Conservation (phyloP, 1,140 invertebrate genomes). For the Neodiprion virginianus region DNA sequence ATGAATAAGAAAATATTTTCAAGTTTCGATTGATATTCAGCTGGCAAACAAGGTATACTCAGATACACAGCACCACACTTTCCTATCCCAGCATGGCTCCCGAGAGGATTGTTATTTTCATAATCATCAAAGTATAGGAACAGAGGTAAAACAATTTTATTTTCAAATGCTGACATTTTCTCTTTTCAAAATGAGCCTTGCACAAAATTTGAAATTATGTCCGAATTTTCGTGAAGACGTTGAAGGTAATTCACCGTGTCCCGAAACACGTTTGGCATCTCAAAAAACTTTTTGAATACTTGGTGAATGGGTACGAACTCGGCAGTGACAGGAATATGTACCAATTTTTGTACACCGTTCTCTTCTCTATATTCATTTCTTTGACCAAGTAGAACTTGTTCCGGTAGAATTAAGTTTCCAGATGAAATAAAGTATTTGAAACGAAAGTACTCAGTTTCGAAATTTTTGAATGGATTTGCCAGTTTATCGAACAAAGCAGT, state of each 20-base stretch:
- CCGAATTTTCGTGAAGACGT: constrained; percentile 18
- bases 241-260: constrained; percentile 14
- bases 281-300: constrained; percentile 27
- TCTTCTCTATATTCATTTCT: constrained; percentile 14
- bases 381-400: constrained; percentile 17
- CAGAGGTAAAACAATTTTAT: constrained; percentile 35
- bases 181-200: constrained; percentile 37
- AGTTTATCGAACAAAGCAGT: not conserved
- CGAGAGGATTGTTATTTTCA: constrained; percentile 33
- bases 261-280: constrained; percentile 20
- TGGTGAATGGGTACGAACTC: constrained; percentile 19
- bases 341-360: constrained; percentile 10
- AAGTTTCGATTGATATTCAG: constrained; percentile 27
- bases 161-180: constrained; percentile 8
- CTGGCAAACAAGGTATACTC: constrained; percentile 35
- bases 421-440: constrained; percentile 9
- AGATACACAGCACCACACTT: constrained; percentile 39
- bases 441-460: not conserved
- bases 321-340: constrained; percentile 11
- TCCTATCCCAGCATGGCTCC: constrained; percentile 31
- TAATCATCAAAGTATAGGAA: constrained; percentile 29
- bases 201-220: constrained; percentile 31
- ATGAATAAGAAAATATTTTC: constrained; percentile 38
- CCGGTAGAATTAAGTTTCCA: constrained; percentile 19
- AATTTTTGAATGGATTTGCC: not conserved